Evolutionary conservation across 2,797 vertebrate species (phyloP).

Genomic region (Lacerta bilineata): DNA sequence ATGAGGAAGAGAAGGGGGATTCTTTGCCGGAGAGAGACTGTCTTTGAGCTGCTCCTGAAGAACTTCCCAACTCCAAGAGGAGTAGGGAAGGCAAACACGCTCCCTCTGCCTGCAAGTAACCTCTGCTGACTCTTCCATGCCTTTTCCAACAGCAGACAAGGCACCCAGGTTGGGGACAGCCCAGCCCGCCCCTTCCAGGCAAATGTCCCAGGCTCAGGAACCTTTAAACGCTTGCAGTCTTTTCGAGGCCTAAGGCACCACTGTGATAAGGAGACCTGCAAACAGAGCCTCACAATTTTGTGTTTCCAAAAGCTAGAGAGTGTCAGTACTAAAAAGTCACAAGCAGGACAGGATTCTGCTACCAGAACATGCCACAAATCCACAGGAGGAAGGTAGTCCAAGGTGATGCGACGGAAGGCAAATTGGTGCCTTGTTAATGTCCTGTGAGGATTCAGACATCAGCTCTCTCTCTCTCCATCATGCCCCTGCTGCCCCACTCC

Average conservation of each 20-base stretch:
- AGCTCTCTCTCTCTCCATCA: slow-evolving; percentile 49
- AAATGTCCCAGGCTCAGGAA: slow-evolving; percentile 42
- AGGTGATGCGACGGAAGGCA: slow-evolving; percentile 41
- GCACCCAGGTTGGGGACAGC: slow-evolving; percentile 47
- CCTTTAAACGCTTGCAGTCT: slow-evolving; percentile 79
- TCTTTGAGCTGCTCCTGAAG: background rate
- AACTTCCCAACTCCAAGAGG: background rate
- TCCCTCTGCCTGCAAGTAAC: background rate
- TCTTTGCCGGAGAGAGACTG: background rate
- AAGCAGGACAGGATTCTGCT: slow-evolving; percentile 67
- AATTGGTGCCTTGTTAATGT: slow-evolving; percentile 19
- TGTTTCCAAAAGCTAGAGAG: slow-evolving; percentile 58
- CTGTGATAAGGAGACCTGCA: slow-evolving; percentile 64
- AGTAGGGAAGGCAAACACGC: too few species aligned
- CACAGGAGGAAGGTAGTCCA: slow-evolving; percentile 63
- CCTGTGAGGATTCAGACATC: slow-evolving; percentile 60
- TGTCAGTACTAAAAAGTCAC: slow-evolving; percentile 68
- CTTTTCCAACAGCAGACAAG: slow-evolving; percentile 21
- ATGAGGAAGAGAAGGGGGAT: background rate
- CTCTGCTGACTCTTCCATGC: slow-evolving; percentile 14
- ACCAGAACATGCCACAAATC: slow-evolving; percentile 66
- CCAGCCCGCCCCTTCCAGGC: slow-evolving; percentile 40
- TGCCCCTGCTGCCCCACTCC: slow-evolving; percentile 5
- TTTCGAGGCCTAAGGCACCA: slow-evolving; percentile 70
- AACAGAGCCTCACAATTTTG: slow-evolving; percentile 56